Evolutionary conservation across 2,888 invertebrate genomes (phyloP), one percentile per base, ranked within the genome.

Genomic region (Imbricaverruca yamaguchii): DNA sequence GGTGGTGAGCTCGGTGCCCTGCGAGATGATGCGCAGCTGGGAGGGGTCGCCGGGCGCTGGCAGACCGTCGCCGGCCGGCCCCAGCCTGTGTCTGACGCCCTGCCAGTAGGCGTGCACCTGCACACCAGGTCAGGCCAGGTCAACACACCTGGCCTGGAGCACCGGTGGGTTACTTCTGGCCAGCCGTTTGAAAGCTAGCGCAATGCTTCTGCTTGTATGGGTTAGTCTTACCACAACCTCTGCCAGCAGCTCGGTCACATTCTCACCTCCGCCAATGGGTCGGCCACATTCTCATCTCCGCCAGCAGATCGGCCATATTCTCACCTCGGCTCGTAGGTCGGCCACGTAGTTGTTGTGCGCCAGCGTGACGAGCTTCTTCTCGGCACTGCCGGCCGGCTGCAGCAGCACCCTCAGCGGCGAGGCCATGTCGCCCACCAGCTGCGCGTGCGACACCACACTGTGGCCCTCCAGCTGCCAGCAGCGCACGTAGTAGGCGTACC

Each of bases 341-440:
- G 96, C 96, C 56, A 97, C 93, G 83, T 94, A 92, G 88, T 97
- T 96, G n/a, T 93, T 91, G 74, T 92, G 93, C 84, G 93, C 90
- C 88, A 97, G 90, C 84, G 94, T 92, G 21, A 97, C 89, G 39
- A 92, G 90, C 39, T 94, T 94, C 86, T 96, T 92, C 83, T 96
- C 95, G 0, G 94, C 92, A 67, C 94, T 91, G 25, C 95, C 95
- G 6, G 94, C 96, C 56, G 95, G 95, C 87, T 96, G 96, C 80
- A 96, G 91, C 25, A 93, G 91, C 74, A 97, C 91, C 67, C 94
- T 90, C 83, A 97, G 89, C 7, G 92, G 91, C 80, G 92, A 92
- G 57, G 90, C 91, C 84, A 90, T 88, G 80, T 90, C 89, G n/a
- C 87, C 87, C 80, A 90, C 87, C 84, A 90, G 89, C 10, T 92